These are phyloP conservation scores for Eurystomus glaucurus DNA, from an alignment of 2,797 vertebrate genomes.

Conservation along the genomic window DNA sequence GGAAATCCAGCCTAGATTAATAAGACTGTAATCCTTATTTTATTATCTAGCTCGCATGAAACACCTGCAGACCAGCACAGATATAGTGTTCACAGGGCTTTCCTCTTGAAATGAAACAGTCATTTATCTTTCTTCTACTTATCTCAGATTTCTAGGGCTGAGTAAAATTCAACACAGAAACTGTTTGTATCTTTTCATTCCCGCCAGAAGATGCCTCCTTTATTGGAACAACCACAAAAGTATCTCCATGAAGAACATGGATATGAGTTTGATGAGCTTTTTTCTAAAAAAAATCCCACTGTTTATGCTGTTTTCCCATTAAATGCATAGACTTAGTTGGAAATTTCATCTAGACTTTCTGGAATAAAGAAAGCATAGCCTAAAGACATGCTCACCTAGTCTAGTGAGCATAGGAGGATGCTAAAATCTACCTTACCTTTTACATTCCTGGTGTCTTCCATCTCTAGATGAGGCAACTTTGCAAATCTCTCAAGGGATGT, in stretches of 20 bases:
- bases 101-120: neutral
- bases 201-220: neutral
- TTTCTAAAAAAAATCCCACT: neutral
- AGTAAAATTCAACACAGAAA: neutral
- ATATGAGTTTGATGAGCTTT: neutral
- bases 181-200: neutral
- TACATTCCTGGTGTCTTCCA: neutral
- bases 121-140: neutral
- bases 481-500: neutral
- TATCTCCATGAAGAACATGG: neutral
- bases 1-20: neutral
- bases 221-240: neutral
- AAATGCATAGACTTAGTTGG: neutral
- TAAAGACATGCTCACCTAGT: neutral
- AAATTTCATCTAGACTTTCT: neutral
- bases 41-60: neutral
- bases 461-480: neutral
- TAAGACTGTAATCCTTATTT: neutral
- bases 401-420: neutral
- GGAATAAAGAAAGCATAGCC: neutral
- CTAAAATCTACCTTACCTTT: neutral
- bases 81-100: neutral
- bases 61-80: neutral
- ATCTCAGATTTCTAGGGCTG: neutral
- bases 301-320: neutral